phyloP scores from a whole-genome alignment of 37 sponge, comb jelly and placozoan genomes.

The Halisarca cf. caerulea region DNA sequence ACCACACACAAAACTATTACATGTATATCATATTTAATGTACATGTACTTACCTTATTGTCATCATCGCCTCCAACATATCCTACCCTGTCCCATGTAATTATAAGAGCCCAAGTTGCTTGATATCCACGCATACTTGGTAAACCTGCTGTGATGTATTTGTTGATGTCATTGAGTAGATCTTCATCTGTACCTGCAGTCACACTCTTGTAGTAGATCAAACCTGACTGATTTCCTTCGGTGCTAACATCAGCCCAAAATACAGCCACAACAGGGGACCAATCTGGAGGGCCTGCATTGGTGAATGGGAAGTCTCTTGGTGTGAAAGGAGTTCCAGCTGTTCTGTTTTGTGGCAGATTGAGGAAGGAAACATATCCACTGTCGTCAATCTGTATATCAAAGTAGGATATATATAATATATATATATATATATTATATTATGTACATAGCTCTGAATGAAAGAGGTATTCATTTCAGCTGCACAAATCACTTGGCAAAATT shows the following conservation, averaged over 20 bases:
- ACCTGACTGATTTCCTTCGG: background rate
- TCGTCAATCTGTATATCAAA: background rate
- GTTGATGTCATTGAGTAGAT: background rate
- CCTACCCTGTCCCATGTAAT: constrained; percentile 34
- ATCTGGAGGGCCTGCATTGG: background rate
- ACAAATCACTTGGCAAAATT: background rate
- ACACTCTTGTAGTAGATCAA: background rate
- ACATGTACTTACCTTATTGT: background rate
- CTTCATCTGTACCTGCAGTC: background rate
- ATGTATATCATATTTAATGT: background rate
- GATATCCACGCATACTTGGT: background rate
- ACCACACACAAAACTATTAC: background rate
- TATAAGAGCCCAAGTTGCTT: constrained; percentile 14
- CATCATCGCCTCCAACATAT: background rate
- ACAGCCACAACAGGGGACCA: constrained; percentile 17
- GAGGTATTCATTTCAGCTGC: background rate
- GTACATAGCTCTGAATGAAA: no score
- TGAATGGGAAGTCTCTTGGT: background rate
- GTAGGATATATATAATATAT: no score
- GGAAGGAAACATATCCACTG: constrained; percentile 27
- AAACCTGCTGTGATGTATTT: background rate
- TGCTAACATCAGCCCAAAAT: background rate
- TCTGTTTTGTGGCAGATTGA: background rate
- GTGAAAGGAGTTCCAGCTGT: background rate
- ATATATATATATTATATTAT: no score